These are phyloP conservation scores for Synanthedon vespiformis DNA, from an alignment of 2,888 invertebrate species.

Conservation along the genomic window DNA sequence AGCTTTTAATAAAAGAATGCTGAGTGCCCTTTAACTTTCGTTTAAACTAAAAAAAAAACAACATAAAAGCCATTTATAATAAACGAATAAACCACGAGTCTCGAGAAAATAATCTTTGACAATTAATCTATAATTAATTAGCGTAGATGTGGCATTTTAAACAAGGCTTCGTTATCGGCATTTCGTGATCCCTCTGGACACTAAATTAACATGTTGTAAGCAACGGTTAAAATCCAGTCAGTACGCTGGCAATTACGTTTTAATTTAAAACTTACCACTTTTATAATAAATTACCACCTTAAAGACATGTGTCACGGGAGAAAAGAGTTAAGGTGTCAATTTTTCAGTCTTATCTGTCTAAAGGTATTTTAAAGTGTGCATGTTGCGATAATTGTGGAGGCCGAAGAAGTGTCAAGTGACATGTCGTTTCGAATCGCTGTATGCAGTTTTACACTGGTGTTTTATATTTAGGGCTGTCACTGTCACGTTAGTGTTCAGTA, in stretches of 20 bases:
- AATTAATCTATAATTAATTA: slow-evolving; percentile 8
- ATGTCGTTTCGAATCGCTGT: too few species aligned
- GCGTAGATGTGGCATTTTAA: slow-evolving; percentile 2
- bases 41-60: not conserved
- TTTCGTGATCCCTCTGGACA: not conserved
- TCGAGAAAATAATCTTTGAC: slow-evolving; percentile 2
- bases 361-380: too few species aligned
- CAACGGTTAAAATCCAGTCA: slow-evolving; percentile 12
- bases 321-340: not conserved
- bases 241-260: slow-evolving; percentile 11
- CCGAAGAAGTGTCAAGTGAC: too few species aligned
- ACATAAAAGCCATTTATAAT: not conserved
- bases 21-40: too few species aligned
- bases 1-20: too few species aligned
- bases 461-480: too few species aligned
- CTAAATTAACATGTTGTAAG: slow-evolving; percentile 1
- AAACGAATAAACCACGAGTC: not conserved
- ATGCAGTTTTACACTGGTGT: too few species aligned
- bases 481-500: too few species aligned
- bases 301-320: not conserved
- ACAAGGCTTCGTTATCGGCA: not conserved
- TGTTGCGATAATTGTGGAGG: too few species aligned
- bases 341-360: not conserved
- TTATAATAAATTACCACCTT: slow-evolving; percentile 9
- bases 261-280: slow-evolving; percentile 11